Percentiles rank a stretch among this genome's conserved stretches.
These are phyloP conservation scores for Sinohyriopsis cumingii DNA, from an alignment of 2,888 invertebrate species.

Conservation along the genomic window DNA sequence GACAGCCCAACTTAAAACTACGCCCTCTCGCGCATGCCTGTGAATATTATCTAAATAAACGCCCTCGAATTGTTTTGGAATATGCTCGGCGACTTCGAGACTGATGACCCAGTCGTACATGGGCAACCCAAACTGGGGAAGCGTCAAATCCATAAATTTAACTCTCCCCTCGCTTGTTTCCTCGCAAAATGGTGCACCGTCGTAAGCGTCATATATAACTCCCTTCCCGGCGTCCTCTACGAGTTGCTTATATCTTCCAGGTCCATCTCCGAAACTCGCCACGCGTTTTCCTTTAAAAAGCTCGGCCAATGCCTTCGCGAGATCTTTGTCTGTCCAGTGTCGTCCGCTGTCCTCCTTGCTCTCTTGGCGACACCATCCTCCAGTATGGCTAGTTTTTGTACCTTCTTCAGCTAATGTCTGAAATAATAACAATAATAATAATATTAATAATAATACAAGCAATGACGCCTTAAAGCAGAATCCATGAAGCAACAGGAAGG, in stretches of 20 bases:
- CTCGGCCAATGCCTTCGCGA: not conserved
- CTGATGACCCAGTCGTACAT: constrained; percentile 31
- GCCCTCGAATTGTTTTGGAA: constrained; percentile 25
- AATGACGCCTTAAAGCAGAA: too few relatives aligned
- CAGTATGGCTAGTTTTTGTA: not conserved
- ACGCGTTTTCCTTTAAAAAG: constrained; percentile 18
- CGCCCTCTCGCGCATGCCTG: constrained; percentile 27
- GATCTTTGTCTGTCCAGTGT: not conserved
- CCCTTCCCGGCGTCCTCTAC: constrained; percentile 11
- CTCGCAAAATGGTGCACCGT: constrained; percentile 29
- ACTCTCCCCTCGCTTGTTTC: constrained; percentile 18
- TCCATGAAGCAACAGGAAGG: too few relatives aligned
- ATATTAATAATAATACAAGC: not conserved
- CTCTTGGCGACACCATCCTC: not conserved
- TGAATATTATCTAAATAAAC: constrained; percentile 26
- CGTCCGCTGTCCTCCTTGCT: not conserved
- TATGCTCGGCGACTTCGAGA: constrained; percentile 34
- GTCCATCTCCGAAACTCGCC: constrained; percentile 32
- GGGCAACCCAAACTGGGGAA: constrained; percentile 30
- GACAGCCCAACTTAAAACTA: constrained; percentile 32
- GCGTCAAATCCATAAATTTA: constrained; percentile 26
- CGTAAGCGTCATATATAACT: constrained; percentile 24
- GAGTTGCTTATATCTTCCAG: constrained; percentile 24
- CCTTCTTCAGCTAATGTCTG: not conserved
- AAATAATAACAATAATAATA: not conserved